These are phyloP conservation scores for Aphodius granarius DNA, from an alignment of 2,888 invertebrate species.

Conservation along the genomic window DNA sequence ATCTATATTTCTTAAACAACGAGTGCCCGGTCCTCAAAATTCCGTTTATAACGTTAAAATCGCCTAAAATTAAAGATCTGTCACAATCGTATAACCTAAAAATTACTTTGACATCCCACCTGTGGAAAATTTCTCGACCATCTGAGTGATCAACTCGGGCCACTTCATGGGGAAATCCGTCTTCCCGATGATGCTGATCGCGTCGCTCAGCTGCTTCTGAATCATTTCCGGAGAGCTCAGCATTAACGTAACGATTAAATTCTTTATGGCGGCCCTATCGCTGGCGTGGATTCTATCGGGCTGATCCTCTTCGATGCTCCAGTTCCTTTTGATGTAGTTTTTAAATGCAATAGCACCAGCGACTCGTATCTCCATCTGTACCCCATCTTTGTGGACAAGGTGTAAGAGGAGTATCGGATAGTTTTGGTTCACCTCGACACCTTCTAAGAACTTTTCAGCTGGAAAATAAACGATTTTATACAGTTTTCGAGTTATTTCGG, in stretches of 20 bases:
- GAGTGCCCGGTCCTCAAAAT: conserved; percentile 95
- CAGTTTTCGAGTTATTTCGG: neutral
- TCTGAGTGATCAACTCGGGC: conserved; percentile 89
- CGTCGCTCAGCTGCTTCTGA: conserved; percentile 94
- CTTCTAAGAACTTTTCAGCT: conserved; percentile 92
- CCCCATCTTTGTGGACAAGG: conserved; percentile 79
- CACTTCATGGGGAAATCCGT: conserved; percentile 97
- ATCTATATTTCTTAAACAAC: conserved; percentile 92
- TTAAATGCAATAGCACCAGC: conserved; percentile 95
- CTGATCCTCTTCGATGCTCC: conserved; percentile 80
- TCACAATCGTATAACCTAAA: conserved; percentile 9
- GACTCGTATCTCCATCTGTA: conserved; percentile 80
- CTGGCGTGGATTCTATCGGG: conserved; percentile 76
- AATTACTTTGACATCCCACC: conserved; percentile 51
- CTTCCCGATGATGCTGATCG: conserved; percentile 94
- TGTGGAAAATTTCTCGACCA: conserved; percentile 89
- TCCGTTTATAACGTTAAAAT: conserved; percentile 94
- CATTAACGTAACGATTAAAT: conserved; percentile 89
- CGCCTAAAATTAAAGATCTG: conserved; percentile 60
- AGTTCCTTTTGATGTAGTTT: conserved; percentile 95
- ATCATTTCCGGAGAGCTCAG: conserved; percentile 86
- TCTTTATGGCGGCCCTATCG: conserved; percentile 82
- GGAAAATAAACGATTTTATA: conserved; percentile 39
- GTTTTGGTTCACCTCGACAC: conserved; percentile 87
- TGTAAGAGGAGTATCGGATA: conserved; percentile 85